Evolutionary conservation across 2,797 vertebrate species (phyloP), one percentile per base, ranked within the genome.

Genomic region (Allobates femoralis): DNA sequence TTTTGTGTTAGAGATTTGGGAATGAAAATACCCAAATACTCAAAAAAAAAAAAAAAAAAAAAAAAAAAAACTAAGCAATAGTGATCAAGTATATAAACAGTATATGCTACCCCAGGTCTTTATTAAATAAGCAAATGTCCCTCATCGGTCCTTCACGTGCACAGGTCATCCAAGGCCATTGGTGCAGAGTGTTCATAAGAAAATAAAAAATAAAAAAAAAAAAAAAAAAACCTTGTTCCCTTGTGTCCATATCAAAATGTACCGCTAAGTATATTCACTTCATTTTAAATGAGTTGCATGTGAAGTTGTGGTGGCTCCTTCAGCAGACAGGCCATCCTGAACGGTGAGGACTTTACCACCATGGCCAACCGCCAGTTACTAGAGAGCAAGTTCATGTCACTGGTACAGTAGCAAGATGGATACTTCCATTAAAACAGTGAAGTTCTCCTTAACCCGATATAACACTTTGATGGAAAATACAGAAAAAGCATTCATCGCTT

Each of bases 401-500:
- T 28, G 75, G 75, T 67, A 66, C 28, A 76, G 46, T 37, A 82
- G 51, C 64, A 56, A 56, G 66, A 15, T n/a, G 62, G 67, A 74
- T 58, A 34, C 53, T 60, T 79, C 53, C 53, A 71, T 53, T 55
- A 32, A 32, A 55, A 71, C 64, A 82, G 19, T 46, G 41, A 73
- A 83, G 66, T 74, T 83, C n/a, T 66, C 79, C 32, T 46, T 28
- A 3, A 32, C 5, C n/a, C 4, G 28, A 79, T 21, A 4, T 6
- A 62, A 79, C 28, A 77, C 51, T 23, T 56, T 11, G 18, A 77
- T 53, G n/a, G 19, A n/a, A 46, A 74, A 8, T 26, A 6, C 4
- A 5, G 28, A 28, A 5, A 41, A 26, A 1, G 6, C 87, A 34
- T 90, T 96, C 96, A 98, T 96, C 96, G 97, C 92, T 97, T 99